Evolutionary conservation across 2,888 invertebrate species (phyloP).

Genomic region (Tetheella fluctuosa): DNA sequence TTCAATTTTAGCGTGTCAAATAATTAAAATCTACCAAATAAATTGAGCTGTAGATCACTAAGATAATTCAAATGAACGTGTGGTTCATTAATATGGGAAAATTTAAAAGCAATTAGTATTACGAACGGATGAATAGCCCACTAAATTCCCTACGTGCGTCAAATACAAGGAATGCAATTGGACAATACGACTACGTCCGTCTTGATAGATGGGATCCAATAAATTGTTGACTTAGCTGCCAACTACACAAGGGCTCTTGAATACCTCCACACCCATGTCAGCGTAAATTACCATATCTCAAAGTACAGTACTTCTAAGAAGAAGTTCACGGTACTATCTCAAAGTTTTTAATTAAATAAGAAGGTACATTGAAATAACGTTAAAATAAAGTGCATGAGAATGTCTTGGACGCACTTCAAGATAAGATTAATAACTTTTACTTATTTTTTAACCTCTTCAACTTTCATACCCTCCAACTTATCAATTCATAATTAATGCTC

Average conservation of each 20-base stretch:
- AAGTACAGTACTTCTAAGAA: background rate
- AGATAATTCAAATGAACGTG: background rate
- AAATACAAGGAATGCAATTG: constrained; percentile 67
- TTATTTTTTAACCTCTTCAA: no score
- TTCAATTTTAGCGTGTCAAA: background rate
- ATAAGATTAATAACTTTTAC: background rate
- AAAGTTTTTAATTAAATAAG: no score
- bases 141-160: constrained; percentile 53
- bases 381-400: background rate
- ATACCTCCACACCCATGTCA: constrained; percentile 15
- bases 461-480: no score
- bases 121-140: constrained; percentile 35
- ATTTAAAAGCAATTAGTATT: constrained; percentile 17
- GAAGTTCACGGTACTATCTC: background rate
- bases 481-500: no score
- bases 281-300: constrained; percentile 10
- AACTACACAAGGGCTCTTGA: constrained; percentile 30
- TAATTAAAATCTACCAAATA: background rate
- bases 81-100: constrained; percentile 15
- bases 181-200: constrained; percentile 59
- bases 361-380: no score
- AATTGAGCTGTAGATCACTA: background rate
- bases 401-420: background rate
- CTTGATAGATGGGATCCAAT: constrained; percentile 72
- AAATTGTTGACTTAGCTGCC: constrained; percentile 64